Base-by-base conservation (phyloP, 2,797 vertebrate genomes). In the Zonotrichia albicollis region DNA sequence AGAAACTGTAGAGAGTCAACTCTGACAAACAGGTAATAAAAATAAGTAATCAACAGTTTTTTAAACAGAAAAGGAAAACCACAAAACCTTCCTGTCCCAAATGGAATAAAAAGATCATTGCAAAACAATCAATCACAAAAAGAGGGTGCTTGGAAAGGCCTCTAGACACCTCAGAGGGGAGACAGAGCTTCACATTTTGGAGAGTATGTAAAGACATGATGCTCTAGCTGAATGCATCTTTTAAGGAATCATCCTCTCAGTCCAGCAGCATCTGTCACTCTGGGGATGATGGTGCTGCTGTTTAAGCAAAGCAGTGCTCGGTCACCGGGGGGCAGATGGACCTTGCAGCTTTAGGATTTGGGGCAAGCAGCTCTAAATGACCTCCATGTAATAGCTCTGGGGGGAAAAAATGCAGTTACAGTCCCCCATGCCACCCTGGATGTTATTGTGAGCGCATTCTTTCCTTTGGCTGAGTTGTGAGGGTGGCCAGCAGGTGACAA, bases 21-120 rank as follows among this genome's bases (percentile, higher is more conserved):
- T 72, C 36, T 71, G 67, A 48, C 29, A 80, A 79, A 50, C 61
- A 84, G 57, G 79, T 78, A 72, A 50, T 64, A 66, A 72, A 92
- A 86, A 51, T 10, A 42, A 89, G 27, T 65, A 64, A 66, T 23
- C 58, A 61, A 36, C 46, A 16, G 67, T 23, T 29, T 74, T 72
- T 84, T 81, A 66, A 92, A 87, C 3, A 66, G 57, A 81, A 72
- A 55, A 92, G 34, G 48, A 76, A 89, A 96, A 42, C 57, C 43
- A 77, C 68, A 61, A 81, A 84, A 60, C 29, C 30, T 78, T 81
- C 17, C 25, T 89, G 26, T 38, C 38, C 32, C 54, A 74, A 84
- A 72, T 1, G 2, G 50, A 62, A 60, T 66, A 1, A 57, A 66
- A 90, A 87, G 80, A 32, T 22, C 11, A 48, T 55, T 88, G 23